Percentiles rank a stretch among this genome's conserved stretches.
phyloP scores from a whole-genome alignment of 1,140 invertebrate genomes.

The Listronotus bonariensis region DNA sequence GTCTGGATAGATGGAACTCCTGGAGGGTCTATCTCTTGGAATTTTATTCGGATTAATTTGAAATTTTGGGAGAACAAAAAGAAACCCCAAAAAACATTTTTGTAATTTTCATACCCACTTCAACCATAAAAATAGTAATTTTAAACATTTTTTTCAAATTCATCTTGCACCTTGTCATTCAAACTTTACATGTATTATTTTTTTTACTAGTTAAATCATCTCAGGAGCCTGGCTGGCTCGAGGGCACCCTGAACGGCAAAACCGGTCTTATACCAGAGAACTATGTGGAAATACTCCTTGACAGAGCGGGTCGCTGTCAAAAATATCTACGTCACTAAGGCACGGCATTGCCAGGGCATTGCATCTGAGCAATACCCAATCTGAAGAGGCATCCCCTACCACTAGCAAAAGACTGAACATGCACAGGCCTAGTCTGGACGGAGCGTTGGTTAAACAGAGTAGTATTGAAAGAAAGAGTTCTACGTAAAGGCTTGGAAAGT shows the following conservation, averaged over 20 bases:
- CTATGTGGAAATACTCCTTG: constrained; percentile 88
- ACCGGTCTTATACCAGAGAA: constrained; percentile 95
- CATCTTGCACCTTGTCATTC: background rate
- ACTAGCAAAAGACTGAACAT: constrained; percentile 23
- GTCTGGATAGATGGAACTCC: too few species aligned
- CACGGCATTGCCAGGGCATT: constrained; percentile 47
- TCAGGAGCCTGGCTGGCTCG: constrained; percentile 94
- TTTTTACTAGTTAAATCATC: constrained; percentile 79
- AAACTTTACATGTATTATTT: constrained; percentile 21
- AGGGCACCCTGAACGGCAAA: constrained; percentile 92
- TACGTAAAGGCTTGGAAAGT: constrained; percentile 29
- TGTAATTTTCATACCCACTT: too few species aligned
- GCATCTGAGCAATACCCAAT: constrained; percentile 41
- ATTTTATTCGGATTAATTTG: too few species aligned
- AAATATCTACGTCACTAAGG: constrained; percentile 47
- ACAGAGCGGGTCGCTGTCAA: constrained; percentile 52
- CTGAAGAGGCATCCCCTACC: constrained; percentile 23
- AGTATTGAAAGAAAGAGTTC: constrained; percentile 49
- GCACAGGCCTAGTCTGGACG: constrained; percentile 48
- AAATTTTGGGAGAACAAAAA: too few species aligned
- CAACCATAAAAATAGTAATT: too few species aligned
- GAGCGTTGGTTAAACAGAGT: constrained; percentile 33
- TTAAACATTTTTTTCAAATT: background rate
- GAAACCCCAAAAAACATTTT: too few species aligned
- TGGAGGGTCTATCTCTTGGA: too few species aligned